These are phyloP conservation scores for Venturia canescens DNA, from an alignment of 1,140 invertebrate species.

Conservation along the genomic window DNA sequence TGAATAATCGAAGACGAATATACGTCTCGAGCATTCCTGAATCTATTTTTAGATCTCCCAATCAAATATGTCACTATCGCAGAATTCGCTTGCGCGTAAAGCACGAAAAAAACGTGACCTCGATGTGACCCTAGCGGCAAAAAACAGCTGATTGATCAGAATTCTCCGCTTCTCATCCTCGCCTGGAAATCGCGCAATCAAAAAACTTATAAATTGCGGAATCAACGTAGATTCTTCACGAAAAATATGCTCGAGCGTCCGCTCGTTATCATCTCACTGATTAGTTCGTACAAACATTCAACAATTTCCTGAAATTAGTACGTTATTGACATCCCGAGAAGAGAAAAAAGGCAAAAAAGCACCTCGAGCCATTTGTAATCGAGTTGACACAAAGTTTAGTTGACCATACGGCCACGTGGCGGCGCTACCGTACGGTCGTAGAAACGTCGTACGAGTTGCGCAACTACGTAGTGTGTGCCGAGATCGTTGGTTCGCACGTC, in stretches of 20 bases:
- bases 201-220: too few species aligned
- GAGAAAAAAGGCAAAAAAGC: not conserved
- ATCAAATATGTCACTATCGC: too few species aligned
- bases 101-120: too few species aligned
- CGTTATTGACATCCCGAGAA: not conserved
- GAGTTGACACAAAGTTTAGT: not conserved
- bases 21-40: too few species aligned
- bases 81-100: too few species aligned
- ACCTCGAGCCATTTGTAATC: not conserved
- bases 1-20: too few species aligned
- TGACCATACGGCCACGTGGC: not conserved
- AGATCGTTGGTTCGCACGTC: not conserved
- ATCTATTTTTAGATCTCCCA: too few species aligned
- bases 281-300: not conserved
- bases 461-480: conserved; percentile 33
- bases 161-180: not conserved
- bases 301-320: not conserved
- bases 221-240: not conserved
- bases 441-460: not conserved
- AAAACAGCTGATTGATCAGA: not conserved
- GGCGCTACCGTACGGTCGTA: not conserved
- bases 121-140: not conserved
- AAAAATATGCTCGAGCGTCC: not conserved
- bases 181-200: too few species aligned
- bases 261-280: too few species aligned